Conservation (phyloP, 2,888 invertebrate genomes). For the Dilophus febrilis region DNA sequence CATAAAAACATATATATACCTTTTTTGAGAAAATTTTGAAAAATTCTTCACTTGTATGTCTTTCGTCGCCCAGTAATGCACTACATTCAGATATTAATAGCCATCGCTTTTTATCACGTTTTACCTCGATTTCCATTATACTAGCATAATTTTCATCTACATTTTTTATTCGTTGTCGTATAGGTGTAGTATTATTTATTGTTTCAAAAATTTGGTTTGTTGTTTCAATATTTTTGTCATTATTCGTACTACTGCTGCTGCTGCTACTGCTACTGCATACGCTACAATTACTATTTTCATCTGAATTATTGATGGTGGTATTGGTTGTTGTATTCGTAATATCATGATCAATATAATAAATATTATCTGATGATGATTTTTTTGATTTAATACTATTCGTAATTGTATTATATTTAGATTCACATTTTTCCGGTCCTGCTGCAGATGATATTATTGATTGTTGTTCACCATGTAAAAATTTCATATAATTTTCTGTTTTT, state of each 20-base stretch:
- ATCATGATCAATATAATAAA: too few relatives aligned
- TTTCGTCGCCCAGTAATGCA: conserved; percentile 27
- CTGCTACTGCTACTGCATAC: too few relatives aligned
- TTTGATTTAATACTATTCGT: too few relatives aligned
- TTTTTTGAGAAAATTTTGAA: conserved; percentile 26
- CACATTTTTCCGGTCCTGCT: background rate
- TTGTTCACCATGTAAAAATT: background rate
- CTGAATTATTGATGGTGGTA: too few relatives aligned
- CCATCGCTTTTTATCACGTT: conserved; percentile 30
- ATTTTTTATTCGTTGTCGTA: background rate
- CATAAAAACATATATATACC: conserved; percentile 20
- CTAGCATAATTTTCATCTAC: conserved; percentile 16
- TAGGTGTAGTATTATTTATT: background rate
- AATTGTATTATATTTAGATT: background rate
- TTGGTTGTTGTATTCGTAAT: too few relatives aligned
- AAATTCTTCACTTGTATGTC: conserved; percentile 29
- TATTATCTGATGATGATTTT: too few relatives aligned
- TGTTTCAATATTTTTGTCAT: too few relatives aligned
- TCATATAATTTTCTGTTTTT: background rate
- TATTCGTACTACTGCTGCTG: too few relatives aligned
- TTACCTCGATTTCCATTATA: conserved; percentile 29
- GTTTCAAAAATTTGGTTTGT: too few relatives aligned
- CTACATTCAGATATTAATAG: conserved; percentile 30
- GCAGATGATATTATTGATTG: background rate
- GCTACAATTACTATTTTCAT: too few relatives aligned